These are phyloP conservation scores for Zaprionus obscuricornis DNA, from an alignment of 2,888 invertebrate species.

Conservation along the genomic window DNA sequence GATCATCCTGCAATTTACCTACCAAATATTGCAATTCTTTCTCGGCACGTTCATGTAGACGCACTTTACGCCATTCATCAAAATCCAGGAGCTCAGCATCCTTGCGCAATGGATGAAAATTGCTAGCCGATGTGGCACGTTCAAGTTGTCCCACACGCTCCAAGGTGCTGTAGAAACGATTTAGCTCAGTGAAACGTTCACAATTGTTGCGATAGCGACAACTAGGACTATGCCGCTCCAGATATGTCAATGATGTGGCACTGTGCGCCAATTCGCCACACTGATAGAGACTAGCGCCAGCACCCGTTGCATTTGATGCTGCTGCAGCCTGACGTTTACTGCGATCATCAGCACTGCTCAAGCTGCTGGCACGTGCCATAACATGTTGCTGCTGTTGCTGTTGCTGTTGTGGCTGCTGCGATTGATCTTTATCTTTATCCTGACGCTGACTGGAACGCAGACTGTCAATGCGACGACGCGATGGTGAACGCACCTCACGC, in stretches of 20 bases:
- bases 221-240: constrained; percentile 81
- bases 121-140: constrained; percentile 88
- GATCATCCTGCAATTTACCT: constrained; percentile 89
- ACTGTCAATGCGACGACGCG: constrained; percentile 86
- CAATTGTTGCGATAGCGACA: constrained; percentile 86
- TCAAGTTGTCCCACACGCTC: constrained; percentile 93
- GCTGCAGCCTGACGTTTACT: constrained; percentile 49
- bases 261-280: constrained; percentile 81
- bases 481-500: constrained; percentile 86
- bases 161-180: constrained; percentile 92
- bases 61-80: constrained; percentile 92
- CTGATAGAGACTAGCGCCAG: constrained; percentile 62
- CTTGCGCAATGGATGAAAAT: constrained; percentile 88
- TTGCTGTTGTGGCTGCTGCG: too few relatives aligned
- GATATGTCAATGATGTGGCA: constrained; percentile 84
- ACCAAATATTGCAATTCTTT: constrained; percentile 91
- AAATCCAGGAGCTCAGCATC: constrained; percentile 93
- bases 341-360: constrained; percentile 86
- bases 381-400: constrained; percentile 57
- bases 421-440: constrained; percentile 43
- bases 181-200: constrained; percentile 92
- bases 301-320: too few relatives aligned
- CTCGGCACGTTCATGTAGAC: constrained; percentile 91
- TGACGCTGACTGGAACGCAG: constrained; percentile 71
- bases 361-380: constrained; percentile 86